These are phyloP conservation scores for Drosophila seguyi DNA, from an alignment of 1,140 invertebrate genomes.

Conservation along the genomic window DNA sequence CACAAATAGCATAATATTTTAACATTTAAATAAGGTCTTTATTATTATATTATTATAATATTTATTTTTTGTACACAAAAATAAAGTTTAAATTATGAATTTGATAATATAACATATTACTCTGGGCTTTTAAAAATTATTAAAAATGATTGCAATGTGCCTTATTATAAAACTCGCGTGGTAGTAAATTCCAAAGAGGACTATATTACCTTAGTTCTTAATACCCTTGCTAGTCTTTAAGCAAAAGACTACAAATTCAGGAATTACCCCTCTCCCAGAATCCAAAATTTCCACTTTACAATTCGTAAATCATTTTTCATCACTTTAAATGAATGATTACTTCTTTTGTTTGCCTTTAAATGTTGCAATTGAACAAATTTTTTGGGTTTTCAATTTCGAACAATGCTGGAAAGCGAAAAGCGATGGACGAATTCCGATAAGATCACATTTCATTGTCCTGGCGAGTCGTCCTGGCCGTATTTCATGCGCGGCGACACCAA, in stretches of 20 bases:
- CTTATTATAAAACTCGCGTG: neutral
- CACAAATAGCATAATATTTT: too few relatives aligned
- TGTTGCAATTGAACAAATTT: slow-evolving; percentile 2
- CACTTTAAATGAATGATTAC: slow-evolving; percentile 10
- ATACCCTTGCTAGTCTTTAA: neutral
- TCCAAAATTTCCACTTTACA: neutral
- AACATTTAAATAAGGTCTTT: too few relatives aligned
- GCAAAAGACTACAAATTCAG: neutral
- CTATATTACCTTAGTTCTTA: neutral
- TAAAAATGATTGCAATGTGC: too few relatives aligned
- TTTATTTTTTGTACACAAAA: too few relatives aligned
- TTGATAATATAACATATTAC: too few relatives aligned
- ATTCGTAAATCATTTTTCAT: slow-evolving; percentile 4
- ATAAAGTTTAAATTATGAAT: too few relatives aligned
- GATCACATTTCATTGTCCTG: slow-evolving; percentile 35
- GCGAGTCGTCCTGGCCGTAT: slow-evolving; percentile 8
- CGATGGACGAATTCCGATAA: slow-evolving; percentile 20
- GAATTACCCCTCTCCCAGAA: neutral
- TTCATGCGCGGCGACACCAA: slow-evolving; percentile 38
- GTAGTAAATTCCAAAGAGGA: too few relatives aligned
- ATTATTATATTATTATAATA: too few relatives aligned
- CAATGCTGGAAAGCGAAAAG: slow-evolving; percentile 13
- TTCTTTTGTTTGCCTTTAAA: slow-evolving; percentile 9
- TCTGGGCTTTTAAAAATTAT: too few relatives aligned
- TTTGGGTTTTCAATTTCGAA: neutral